These are phyloP conservation scores for Megaceryle torquata DNA, from an alignment of 2,113 vertebrate species.

Conservation along the genomic window DNA sequence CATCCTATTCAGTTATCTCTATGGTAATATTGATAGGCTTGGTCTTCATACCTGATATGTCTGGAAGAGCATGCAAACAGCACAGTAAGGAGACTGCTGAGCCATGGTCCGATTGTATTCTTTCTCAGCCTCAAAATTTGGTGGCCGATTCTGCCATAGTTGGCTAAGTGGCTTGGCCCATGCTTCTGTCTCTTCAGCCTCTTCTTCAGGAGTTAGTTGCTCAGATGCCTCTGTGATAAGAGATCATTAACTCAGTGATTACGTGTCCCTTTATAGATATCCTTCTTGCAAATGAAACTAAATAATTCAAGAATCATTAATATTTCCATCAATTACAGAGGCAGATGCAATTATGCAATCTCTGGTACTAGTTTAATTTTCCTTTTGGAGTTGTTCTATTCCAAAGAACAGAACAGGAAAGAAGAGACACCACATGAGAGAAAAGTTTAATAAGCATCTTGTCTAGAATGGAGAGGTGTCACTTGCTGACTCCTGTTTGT, in stretches of 20 bases:
- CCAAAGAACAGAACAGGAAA: not conserved
- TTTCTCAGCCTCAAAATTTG: slow-evolving; percentile 85
- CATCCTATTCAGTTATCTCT: not conserved
- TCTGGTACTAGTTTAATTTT: not conserved
- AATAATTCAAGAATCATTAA: not conserved
- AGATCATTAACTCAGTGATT: not conserved
- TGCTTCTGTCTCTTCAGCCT: slow-evolving; percentile 85
- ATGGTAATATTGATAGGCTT: not conserved
- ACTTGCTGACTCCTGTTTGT: not conserved
- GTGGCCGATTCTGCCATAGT: slow-evolving; percentile 90
- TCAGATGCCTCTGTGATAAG: slow-evolving; percentile 80
- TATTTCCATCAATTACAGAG: not conserved
- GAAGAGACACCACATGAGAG: not conserved
- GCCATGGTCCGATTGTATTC: slow-evolving; percentile 89
- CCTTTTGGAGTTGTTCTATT: not conserved
- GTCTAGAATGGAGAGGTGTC: not conserved
- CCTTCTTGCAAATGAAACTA: not conserved
- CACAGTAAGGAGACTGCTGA: slow-evolving; percentile 87
- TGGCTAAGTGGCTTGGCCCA: slow-evolving; percentile 90
- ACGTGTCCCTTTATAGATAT: not conserved
- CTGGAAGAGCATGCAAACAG: slow-evolving; percentile 93
- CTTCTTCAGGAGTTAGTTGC: slow-evolving; percentile 82
- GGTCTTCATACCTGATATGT: slow-evolving; percentile 81
- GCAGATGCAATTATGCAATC: not conserved
- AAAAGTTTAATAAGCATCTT: not conserved